A percentile compares a stretch with the other conserved stretches of the same genome.
phyloP scores from a whole-genome alignment of 1,140 invertebrate genomes.

The Sipha flava region DNA sequence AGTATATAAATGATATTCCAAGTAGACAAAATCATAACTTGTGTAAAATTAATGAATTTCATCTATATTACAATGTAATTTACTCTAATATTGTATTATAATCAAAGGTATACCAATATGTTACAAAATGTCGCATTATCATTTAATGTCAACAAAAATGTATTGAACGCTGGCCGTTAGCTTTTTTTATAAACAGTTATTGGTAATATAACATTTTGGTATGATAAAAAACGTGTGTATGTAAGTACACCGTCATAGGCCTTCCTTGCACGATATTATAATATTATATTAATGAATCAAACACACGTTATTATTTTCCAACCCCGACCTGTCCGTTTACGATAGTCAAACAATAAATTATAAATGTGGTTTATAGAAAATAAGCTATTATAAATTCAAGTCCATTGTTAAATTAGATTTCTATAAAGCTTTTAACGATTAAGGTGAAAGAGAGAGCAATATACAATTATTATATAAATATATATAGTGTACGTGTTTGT shows the following conservation, averaged over 20 bases:
- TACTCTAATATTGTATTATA: too few species aligned
- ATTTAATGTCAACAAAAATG: too few species aligned
- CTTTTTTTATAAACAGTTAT: background rate
- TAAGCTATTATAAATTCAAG: background rate
- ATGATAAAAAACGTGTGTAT: background rate
- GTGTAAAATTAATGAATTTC: too few species aligned
- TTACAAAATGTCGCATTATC: too few species aligned
- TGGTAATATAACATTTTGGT: background rate
- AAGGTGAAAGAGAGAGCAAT: background rate
- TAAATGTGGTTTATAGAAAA: background rate
- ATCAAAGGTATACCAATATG: too few species aligned
- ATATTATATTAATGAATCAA: background rate
- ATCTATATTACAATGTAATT: too few species aligned
- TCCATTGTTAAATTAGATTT: background rate
- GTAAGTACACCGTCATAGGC: too few species aligned
- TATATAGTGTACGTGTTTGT: background rate
- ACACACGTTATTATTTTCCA: background rate
- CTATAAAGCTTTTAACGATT: background rate
- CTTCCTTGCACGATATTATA: background rate
- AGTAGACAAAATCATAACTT: too few species aligned
- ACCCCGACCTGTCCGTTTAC: background rate
- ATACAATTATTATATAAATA: background rate
- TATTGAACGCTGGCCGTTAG: too few species aligned
- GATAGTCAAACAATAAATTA: constrained; percentile 13
- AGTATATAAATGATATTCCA: too few species aligned